These are phyloP conservation scores for Hormaphis cornu DNA, from an alignment of 1,140 invertebrate species.

Conservation along the genomic window DNA sequence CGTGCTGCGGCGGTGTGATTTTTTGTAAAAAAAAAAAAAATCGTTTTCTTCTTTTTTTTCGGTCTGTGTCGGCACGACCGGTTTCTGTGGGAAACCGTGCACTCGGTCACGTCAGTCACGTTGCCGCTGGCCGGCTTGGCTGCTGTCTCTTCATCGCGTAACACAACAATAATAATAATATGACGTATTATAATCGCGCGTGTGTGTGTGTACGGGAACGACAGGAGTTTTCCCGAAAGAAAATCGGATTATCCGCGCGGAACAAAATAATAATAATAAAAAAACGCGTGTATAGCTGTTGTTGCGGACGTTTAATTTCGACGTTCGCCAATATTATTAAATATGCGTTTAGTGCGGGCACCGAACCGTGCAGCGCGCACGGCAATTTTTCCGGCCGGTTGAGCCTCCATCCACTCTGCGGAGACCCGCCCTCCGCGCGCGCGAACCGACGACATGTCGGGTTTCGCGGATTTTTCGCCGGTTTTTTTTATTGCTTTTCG, in stretches of 20 bases:
- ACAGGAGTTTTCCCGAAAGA: slow-evolving; percentile 21
- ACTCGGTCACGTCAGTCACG: slow-evolving; percentile 30
- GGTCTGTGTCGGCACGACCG: slow-evolving; percentile 28
- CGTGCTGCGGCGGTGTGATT: background rate
- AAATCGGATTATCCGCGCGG: slow-evolving; percentile 24
- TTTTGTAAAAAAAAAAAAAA: too few relatives aligned
- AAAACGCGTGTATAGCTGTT: too few relatives aligned
- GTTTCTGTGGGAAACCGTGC: slow-evolving; percentile 29
- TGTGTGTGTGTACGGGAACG: background rate
- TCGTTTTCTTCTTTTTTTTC: background rate
- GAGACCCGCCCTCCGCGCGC: too few relatives aligned
- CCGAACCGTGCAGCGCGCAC: background rate
- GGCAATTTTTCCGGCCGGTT: background rate
- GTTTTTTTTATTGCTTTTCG: slow-evolving; percentile 1
- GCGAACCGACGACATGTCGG: too few relatives aligned
- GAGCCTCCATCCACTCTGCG: too few relatives aligned
- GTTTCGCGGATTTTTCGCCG: background rate
- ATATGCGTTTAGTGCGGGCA: background rate
- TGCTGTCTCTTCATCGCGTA: too few relatives aligned
- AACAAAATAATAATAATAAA: background rate
- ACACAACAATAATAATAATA: too few relatives aligned
- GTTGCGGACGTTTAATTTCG: background rate
- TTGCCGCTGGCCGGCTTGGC: background rate
- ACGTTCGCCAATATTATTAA: background rate
- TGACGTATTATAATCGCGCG: background rate